phyloP scores from a whole-genome alignment of 2,113 vertebrate genomes.

The Thinocorus orbignyianus region DNA sequence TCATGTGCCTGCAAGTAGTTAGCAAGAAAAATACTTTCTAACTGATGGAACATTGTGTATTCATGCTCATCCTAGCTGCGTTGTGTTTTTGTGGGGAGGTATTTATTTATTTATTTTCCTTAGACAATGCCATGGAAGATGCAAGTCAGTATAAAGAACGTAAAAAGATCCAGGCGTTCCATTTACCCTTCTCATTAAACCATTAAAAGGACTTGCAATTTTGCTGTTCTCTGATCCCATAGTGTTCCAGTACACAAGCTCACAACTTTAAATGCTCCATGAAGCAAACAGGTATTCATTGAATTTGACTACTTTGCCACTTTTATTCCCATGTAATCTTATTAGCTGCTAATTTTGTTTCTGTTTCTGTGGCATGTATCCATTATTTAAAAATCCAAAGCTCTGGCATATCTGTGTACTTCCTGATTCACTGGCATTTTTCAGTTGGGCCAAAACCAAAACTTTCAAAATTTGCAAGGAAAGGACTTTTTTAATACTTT shows the following conservation, averaged over 20 bases:
- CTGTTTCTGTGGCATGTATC: not conserved
- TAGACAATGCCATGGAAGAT: not conserved
- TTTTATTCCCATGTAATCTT: not conserved
- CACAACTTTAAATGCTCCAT: not conserved
- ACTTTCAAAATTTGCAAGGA: not conserved
- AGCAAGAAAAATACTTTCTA: not conserved
- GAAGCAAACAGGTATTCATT: not conserved
- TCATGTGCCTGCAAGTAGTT: not conserved
- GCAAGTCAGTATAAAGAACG: not conserved
- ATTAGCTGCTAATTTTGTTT: not conserved
- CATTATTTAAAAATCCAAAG: not conserved
- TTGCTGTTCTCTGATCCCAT: not conserved
- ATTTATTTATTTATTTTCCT: not conserved
- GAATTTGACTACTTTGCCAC: not conserved
- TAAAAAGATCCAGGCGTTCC: not conserved
- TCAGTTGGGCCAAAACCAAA: not conserved
- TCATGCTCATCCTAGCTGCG: not conserved
- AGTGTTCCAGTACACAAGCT: not conserved
- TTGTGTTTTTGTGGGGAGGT: not conserved
- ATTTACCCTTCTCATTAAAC: not conserved
- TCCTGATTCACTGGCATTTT: not conserved
- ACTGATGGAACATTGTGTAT: not conserved
- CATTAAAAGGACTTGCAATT: not conserved
- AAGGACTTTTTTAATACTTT: not conserved
- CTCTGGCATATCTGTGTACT: not conserved